Percentiles rank a stretch among this genome's conserved stretches.
Evolutionary conservation across 2,888 invertebrate genomes (phyloP).

Genomic region (Masnerella sp.): DNA sequence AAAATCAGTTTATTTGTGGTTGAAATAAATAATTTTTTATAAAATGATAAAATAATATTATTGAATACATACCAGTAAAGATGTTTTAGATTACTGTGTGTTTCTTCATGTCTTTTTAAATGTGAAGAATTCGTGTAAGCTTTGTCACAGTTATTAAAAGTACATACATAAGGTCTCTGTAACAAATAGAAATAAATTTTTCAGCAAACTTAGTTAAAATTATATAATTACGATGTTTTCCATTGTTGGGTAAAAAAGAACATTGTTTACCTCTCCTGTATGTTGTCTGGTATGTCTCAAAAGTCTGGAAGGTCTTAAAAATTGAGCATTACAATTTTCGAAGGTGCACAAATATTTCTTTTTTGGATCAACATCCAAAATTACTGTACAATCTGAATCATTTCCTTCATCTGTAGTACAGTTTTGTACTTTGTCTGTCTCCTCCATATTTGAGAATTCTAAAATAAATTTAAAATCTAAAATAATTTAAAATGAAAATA

Average conservation of each 20-base stretch:
- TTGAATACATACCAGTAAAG: slow-evolving; percentile 64
- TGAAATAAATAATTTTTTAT: no score
- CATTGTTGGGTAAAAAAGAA: background rate
- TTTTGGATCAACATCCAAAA: background rate
- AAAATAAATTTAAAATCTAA: no score
- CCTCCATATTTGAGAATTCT: no score
- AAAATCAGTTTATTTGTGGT: no score
- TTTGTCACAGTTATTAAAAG: slow-evolving; percentile 80
- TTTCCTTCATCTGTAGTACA: no score
- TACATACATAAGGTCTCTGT: slow-evolving; percentile 81
- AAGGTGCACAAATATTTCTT: slow-evolving; percentile 37
- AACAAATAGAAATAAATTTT: slow-evolving; percentile 15
- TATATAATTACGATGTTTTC: no score
- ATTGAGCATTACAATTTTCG: slow-evolving; percentile 26
- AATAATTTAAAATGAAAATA: no score
- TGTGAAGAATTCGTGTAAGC: slow-evolving; percentile 82
- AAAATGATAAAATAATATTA: no score
- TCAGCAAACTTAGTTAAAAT: background rate
- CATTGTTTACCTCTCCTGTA: slow-evolving; percentile 31
- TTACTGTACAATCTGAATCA: no score
- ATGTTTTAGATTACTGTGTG: slow-evolving; percentile 76
- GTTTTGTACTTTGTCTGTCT: no score
- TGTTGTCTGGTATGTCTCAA: slow-evolving; percentile 31
- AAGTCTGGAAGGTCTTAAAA: slow-evolving; percentile 46
- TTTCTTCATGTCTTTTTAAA: slow-evolving; percentile 81